Percentiles rank a stretch among this genome's conserved stretches.
Conservation (phyloP, 53 echinoderm and acorn worm species). For the Astropecten irregularis region DNA sequence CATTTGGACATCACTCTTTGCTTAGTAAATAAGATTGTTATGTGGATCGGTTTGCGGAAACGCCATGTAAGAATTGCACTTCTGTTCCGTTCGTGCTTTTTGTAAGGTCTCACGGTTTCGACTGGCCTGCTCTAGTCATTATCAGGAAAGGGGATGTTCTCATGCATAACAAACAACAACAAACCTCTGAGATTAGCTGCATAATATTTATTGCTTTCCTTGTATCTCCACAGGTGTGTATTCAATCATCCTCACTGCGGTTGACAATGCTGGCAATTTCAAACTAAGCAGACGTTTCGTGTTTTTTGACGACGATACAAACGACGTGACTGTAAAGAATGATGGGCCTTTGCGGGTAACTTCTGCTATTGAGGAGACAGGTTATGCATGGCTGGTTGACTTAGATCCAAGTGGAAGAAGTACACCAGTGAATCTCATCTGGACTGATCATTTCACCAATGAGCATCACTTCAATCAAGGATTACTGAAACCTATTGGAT, state of each 20-base stretch:
- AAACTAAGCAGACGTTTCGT: slow-evolving; percentile 50
- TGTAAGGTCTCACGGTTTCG: too few species aligned
- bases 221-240: slow-evolving; percentile 34
- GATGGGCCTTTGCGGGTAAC: slow-evolving; percentile 13
- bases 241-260: slow-evolving; percentile 35
- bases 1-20: too few species aligned
- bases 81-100: too few species aligned
- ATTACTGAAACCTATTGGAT: slow-evolving; percentile 46
- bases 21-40: too few species aligned
- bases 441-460: slow-evolving; percentile 54
- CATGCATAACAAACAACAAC: too few species aligned
- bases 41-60: too few species aligned
- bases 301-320: slow-evolving; percentile 40
- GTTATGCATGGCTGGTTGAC: slow-evolving; percentile 41
- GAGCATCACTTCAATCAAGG: slow-evolving; percentile 13
- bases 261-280: slow-evolving; percentile 45
- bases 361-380: slow-evolving; percentile 42
- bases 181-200: too few species aligned
- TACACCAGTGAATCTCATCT: slow-evolving; percentile 26
- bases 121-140: too few species aligned
- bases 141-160: too few species aligned
- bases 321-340: slow-evolving; percentile 1
- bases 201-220: not conserved
- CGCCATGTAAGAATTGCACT: too few species aligned
- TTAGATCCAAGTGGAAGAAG: not conserved